Evolutionary conservation across 2,113 vertebrate genomes (phyloP).

Genomic region (Scopus umbretta): DNA sequence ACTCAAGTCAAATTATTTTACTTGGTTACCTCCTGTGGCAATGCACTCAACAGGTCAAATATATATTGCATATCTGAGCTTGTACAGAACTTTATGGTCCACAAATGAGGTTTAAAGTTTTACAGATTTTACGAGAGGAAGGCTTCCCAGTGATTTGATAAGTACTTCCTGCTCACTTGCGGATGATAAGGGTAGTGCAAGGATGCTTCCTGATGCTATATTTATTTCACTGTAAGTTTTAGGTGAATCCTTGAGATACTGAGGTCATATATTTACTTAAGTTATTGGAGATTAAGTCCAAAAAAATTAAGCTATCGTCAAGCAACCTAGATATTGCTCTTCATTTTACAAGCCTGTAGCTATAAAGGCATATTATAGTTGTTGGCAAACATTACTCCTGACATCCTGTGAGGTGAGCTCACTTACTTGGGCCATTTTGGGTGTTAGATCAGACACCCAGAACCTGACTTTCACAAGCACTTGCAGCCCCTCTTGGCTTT

Average conservation of each 20-base stretch:
- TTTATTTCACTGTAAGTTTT: background rate
- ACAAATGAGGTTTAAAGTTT: slow-evolving; percentile 33
- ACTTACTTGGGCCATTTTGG: background rate
- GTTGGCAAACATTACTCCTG: background rate
- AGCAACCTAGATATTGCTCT: background rate
- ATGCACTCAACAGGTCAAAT: background rate
- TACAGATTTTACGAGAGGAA: slow-evolving; percentile 15
- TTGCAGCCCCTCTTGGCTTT: background rate
- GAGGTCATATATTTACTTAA: background rate
- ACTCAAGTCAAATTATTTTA: slow-evolving; percentile 28
- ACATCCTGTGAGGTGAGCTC: background rate
- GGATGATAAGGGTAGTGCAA: background rate
- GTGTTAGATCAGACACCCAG: background rate
- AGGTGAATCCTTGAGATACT: background rate
- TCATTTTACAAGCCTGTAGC: background rate
- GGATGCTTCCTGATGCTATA: background rate
- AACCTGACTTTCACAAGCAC: background rate
- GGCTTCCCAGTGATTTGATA: background rate
- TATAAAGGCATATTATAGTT: background rate
- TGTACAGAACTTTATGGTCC: slow-evolving; percentile 14
- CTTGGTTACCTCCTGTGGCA: background rate
- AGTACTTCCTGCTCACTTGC: background rate
- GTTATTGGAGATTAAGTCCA: background rate
- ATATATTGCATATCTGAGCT: background rate
- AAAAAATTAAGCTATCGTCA: background rate